phyloP scores from a whole-genome alignment of 2,888 invertebrate genomes.

The Cephus sareptanus region DNA sequence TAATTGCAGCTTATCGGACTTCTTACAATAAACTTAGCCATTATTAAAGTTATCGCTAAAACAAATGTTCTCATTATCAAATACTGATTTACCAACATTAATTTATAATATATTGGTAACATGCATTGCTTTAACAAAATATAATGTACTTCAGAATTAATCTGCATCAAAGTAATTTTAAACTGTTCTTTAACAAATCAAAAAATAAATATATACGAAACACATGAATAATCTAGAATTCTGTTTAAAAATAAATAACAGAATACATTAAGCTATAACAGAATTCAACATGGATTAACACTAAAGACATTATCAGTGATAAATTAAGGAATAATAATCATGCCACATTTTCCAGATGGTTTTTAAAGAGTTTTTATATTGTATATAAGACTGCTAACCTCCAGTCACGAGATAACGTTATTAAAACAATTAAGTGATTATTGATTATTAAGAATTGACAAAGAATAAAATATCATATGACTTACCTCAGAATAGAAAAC shows the following conservation, averaged over 20 bases:
- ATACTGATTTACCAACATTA: background rate
- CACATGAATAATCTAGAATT: background rate
- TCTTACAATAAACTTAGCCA: slow-evolving; percentile 42
- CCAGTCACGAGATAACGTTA: background rate
- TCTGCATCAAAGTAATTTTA: background rate
- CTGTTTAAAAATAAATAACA: background rate
- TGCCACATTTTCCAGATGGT: background rate
- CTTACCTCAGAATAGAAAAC: slow-evolving; percentile 3
- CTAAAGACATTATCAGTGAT: background rate
- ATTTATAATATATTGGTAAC: background rate
- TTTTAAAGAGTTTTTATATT: background rate
- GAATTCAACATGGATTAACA: background rate
- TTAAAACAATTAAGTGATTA: background rate
- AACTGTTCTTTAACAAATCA: background rate
- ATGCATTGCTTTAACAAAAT: background rate
- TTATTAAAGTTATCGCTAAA: slow-evolving; percentile 20
- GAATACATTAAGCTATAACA: background rate
- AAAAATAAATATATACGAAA: background rate
- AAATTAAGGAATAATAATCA: background rate
- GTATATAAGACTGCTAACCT: background rate
- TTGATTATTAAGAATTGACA: background rate
- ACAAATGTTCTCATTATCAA: background rate
- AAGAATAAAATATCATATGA: background rate
- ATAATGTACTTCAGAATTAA: background rate
- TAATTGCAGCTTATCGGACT: slow-evolving; percentile 32